These are phyloP conservation scores for Scatophagus argus DNA, from an alignment of 2,113 vertebrate genomes.

Conservation along the genomic window DNA sequence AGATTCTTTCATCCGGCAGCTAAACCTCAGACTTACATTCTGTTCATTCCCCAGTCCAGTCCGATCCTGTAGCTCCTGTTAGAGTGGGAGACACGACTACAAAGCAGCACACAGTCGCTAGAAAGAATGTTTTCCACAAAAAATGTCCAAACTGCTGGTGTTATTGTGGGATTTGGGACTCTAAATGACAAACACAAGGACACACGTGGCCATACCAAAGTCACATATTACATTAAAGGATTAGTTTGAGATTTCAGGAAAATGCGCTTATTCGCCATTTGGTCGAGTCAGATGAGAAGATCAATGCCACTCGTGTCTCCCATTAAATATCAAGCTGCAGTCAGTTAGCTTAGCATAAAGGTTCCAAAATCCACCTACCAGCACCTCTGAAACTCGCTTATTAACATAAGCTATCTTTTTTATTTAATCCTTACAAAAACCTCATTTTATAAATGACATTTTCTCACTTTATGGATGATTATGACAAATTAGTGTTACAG, in stretches of 20 bases:
- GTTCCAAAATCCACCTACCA: not conserved
- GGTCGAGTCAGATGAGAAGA: not conserved
- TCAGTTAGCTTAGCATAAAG: not conserved
- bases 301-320: not conserved
- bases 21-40: slow-evolving; percentile 48
- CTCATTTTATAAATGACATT: not conserved
- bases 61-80: slow-evolving; percentile 45
- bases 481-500: no score
- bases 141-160: not conserved
- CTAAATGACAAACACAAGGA: not conserved
- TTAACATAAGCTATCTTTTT: not conserved
- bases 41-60: slow-evolving; percentile 67
- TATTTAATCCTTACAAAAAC: slow-evolving; percentile 1
- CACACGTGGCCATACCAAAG: not conserved
- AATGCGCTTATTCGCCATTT: not conserved
- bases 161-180: not conserved
- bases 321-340: slow-evolving; percentile 3
- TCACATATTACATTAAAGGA: not conserved
- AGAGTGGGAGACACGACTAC: not conserved
- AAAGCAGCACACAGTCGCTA: not conserved
- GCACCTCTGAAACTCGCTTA: not conserved
- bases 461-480: not conserved
- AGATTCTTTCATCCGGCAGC: slow-evolving; percentile 41
- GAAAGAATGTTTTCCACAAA: slow-evolving; percentile 3
- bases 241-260: slow-evolving; percentile 20